Conservation (phyloP, 1,140 invertebrate species). For the Trichoplusia ni region DNA sequence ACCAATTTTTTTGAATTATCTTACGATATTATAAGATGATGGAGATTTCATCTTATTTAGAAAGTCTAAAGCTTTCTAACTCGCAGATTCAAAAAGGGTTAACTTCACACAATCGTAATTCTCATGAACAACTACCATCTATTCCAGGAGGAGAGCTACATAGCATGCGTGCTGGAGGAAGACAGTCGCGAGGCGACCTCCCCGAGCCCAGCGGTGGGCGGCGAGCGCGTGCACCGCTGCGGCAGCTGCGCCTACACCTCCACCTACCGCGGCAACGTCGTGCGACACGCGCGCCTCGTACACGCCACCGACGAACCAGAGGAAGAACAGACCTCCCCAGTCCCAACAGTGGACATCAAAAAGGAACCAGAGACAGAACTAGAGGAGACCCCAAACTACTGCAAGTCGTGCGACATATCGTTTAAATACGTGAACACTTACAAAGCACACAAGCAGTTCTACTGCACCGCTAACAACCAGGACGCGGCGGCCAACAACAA, state of each 20-base stretch:
- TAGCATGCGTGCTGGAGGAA: slow-evolving; percentile 93
- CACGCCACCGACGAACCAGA: slow-evolving; percentile 81
- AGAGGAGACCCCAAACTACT: slow-evolving; percentile 88
- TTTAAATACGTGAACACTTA: slow-evolving; percentile 96
- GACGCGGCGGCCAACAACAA: slow-evolving; percentile 80
- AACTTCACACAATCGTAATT: not conserved
- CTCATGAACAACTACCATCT: not conserved
- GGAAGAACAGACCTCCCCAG: slow-evolving; percentile 66
- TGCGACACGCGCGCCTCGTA: slow-evolving; percentile 85
- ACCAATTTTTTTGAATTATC: no score
- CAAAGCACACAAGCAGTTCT: slow-evolving; percentile 97
- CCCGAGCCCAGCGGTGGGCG: slow-evolving; percentile 63
- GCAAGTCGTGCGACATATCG: slow-evolving; percentile 96
- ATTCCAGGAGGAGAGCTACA: slow-evolving; percentile 93
- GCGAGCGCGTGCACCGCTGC: slow-evolving; percentile 84
- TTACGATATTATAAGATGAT: no score
- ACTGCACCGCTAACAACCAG: slow-evolving; percentile 91
- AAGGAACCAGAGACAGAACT: slow-evolving; percentile 73
- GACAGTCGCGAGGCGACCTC: slow-evolving; percentile 81
- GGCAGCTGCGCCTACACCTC: slow-evolving; percentile 88
- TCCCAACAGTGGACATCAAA: slow-evolving; percentile 69
- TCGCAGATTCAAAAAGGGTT: no score
- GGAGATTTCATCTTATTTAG: no score
- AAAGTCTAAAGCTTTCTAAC: no score
- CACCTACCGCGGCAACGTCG: slow-evolving; percentile 89